These are phyloP conservation scores for Turritopsis dohrnii DNA, from an alignment of 30 jellyfish, hydroid and myxozoan genomes.

Conservation along the genomic window DNA sequence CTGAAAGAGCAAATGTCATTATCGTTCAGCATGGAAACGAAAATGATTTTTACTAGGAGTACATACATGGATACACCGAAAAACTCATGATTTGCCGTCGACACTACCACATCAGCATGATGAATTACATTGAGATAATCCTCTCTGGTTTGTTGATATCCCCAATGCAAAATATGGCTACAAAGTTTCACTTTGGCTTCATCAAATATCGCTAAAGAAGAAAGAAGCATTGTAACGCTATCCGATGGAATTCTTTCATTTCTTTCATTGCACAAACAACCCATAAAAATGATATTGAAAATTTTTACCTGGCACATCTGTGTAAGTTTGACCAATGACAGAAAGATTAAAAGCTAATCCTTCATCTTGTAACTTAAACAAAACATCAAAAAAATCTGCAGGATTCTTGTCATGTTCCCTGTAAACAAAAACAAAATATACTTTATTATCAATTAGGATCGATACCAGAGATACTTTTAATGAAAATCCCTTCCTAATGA, in stretches of 20 bases:
- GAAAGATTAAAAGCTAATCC: conserved; percentile 56
- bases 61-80: conserved; percentile 96
- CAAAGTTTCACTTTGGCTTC: conserved; percentile 34
- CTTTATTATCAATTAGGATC: not conserved
- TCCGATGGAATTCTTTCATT: no score
- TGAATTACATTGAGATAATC: conserved; percentile 41
- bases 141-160: conserved; percentile 60
- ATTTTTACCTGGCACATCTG: conserved; percentile 72
- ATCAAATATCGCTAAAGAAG: conserved; percentile 48
- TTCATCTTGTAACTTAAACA: conserved; percentile 41
- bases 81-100: conserved; percentile 91
- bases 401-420: conserved; percentile 99
- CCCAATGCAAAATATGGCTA: conserved; percentile 60
- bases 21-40: no score
- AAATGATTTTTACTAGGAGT: not conserved
- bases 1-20: not conserved
- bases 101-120: conserved; percentile 79
- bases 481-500: no score
- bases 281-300: not conserved
- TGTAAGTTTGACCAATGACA: conserved; percentile 70
- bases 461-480: no score
- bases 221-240: conserved; percentile 20
- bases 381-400: conserved; percentile 47
- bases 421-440: not conserved
- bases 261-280: not conserved